phyloP scores from a whole-genome alignment of 2,888 invertebrate species.

The Erebia epiphron region DNA sequence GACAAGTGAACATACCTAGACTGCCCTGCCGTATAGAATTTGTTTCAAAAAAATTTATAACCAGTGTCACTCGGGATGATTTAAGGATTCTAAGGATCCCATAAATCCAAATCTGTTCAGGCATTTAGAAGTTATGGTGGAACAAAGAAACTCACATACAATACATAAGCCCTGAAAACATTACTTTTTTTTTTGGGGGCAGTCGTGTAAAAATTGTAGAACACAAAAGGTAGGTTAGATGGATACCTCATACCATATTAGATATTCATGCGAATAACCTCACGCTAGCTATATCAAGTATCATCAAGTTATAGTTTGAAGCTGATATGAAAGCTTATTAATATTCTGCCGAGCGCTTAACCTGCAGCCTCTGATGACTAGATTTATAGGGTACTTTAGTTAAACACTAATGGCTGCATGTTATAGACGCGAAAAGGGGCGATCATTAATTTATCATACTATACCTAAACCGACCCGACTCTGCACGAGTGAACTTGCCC shows the following conservation, averaged over 20 bases:
- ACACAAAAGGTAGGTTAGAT: neutral
- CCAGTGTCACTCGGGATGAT: too few species aligned
- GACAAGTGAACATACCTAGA: too few species aligned
- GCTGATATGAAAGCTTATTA: slow-evolving; percentile 8
- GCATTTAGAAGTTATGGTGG: too few species aligned
- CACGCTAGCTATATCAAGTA: neutral
- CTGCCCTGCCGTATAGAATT: too few species aligned
- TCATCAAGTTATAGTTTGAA: neutral
- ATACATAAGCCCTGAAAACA: too few species aligned
- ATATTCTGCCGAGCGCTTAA: slow-evolving; percentile 21
- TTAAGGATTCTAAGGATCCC: too few species aligned
- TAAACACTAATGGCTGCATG: neutral
- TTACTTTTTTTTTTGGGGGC: too few species aligned
- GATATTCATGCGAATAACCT: neutral
- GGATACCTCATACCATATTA: neutral
- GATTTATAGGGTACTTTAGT: slow-evolving; percentile 23
- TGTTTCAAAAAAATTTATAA: too few species aligned
- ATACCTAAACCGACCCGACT: too few species aligned
- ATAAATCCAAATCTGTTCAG: too few species aligned
- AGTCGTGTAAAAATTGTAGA: neutral
- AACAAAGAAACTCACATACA: too few species aligned
- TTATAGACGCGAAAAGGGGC: neutral
- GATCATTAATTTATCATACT: neutral
- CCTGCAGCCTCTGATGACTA: slow-evolving; percentile 14
- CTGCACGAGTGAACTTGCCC: too few species aligned